These are phyloP conservation scores for Notiomystis cincta DNA, from an alignment of 2,113 vertebrate genomes.

Conservation along the genomic window DNA sequence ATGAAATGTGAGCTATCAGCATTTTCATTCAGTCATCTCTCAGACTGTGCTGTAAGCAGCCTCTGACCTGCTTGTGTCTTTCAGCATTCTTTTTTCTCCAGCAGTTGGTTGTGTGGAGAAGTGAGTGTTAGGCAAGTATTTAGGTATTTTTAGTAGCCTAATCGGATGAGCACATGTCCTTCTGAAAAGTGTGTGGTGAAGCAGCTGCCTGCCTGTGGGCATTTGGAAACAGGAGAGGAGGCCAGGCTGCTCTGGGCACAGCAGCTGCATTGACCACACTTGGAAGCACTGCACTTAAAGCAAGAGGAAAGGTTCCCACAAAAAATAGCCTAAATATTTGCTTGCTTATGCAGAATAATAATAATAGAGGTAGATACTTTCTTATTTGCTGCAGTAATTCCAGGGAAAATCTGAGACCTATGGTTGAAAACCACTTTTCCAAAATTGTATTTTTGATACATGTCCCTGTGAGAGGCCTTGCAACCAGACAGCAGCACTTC, in stretches of 20 bases:
- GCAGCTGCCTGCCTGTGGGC: not conserved
- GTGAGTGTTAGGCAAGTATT: not conserved
- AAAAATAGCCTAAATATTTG: not conserved
- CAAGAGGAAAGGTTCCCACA: not conserved
- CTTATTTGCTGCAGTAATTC: not conserved
- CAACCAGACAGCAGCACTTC: not conserved
- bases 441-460: fast-evolving
- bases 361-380: not conserved
- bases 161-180: conserved; percentile 25
- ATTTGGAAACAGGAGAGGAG: not conserved
- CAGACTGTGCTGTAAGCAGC: not conserved
- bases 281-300: not conserved
- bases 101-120: conserved; percentile 4
- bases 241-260: fast-evolving
- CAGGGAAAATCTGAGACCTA: not conserved
- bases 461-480: not conserved
- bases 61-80: not conserved
- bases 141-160: conserved; percentile 57
- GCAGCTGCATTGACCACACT: conserved; percentile 13
- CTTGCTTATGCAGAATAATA: not conserved
- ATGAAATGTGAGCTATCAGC: not conserved
- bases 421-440: not conserved
- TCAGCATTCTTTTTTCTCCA: not conserved
- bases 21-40: not conserved
- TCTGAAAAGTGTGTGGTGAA: not conserved